Conservation (phyloP, 1,140 invertebrate species). For the Steinernema khuongi region DNA sequence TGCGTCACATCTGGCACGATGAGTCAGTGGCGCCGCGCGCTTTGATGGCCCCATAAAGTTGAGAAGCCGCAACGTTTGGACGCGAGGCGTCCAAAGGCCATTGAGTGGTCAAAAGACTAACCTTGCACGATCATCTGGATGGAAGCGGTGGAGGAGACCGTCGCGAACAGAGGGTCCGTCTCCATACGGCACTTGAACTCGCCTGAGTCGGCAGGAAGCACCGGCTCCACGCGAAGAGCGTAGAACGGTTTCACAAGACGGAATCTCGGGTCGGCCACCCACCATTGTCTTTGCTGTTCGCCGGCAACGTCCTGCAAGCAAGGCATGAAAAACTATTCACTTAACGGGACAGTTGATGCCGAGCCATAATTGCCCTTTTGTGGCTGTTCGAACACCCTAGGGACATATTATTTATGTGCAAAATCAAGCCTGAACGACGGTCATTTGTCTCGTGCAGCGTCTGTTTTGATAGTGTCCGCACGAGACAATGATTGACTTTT, state of each 20-base stretch:
- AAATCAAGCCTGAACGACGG: too few relatives aligned
- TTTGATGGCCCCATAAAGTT: slow-evolving; percentile 2
- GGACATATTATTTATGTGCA: too few relatives aligned
- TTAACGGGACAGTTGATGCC: background rate
- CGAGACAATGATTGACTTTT: background rate
- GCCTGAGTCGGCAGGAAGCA: slow-evolving; percentile 50
- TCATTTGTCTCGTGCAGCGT: too few relatives aligned
- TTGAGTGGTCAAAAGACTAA: slow-evolving; percentile 25
- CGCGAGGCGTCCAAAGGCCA: background rate
- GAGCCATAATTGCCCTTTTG: background rate
- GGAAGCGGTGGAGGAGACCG: slow-evolving; percentile 24
- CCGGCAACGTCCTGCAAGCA: slow-evolving; percentile 52
- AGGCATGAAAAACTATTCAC: background rate
- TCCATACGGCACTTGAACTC: slow-evolving; percentile 49
- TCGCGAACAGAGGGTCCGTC: slow-evolving; percentile 52
- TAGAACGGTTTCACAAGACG: slow-evolving; percentile 51
- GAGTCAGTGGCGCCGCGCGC: background rate
- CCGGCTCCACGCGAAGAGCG: slow-evolving; percentile 45
- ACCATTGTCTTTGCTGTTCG: slow-evolving; percentile 51
- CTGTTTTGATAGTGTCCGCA: slow-evolving; percentile 1
- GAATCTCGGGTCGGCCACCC: slow-evolving; percentile 50
- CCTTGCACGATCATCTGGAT: slow-evolving; percentile 45
- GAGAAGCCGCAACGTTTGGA: slow-evolving; percentile 17
- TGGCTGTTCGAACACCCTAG: background rate
- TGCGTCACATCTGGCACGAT: background rate